Base-by-base conservation (phyloP, 35 echinoderm and acorn worm species). In the Heliocidaris tuberculata region DNA sequence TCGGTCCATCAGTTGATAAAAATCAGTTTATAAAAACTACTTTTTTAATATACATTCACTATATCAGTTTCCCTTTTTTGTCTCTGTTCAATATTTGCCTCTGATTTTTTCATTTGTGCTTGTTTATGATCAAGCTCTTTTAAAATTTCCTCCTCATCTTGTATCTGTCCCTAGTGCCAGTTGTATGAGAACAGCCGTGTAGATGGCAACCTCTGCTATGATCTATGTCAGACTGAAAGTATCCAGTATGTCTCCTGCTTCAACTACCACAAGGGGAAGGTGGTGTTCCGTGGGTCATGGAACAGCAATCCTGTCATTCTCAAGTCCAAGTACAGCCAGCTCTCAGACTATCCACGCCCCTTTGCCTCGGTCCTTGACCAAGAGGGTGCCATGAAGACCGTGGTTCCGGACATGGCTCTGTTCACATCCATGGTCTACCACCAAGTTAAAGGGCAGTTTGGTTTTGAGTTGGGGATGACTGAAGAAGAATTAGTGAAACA, bases 241-340 rank as follows among this genome's bases (percentile, higher is more conserved):
- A 61, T 97, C 49, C 50, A 94, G 59, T 97, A 97, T 65, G 93
- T 94, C 42, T 94, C 92, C 32, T 97, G 96, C 59, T 87, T 95
- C 60, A 90, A 95, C 78, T 90, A 71, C 16, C n/a, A 59, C 17
- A 94, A 85, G n/a, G 96, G 95, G 4, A 97, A 97, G 61, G 94
- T 92, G 2, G 96, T 96, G 32, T 60, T 97, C 31, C 31, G 59
- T 49, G 93, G 49, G 9, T 50, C 54, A 19, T 94, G 85, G 92
- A 92, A 90, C 31, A 48, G 60, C 1, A 24, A 70, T 16, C 85
- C 93, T 31, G 93, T 95, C 92, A 59, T 97, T 21, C 61, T 97
- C 15, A 97, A 97, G 94, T 95, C 96, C 29, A 94, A 94, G 87
- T 60, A 94, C 50, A 91, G 50, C 32, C 31, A 95, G 9, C 60